Base-by-base conservation (phyloP, 2,113 vertebrate species). In the Neopipo cinnamomea region DNA sequence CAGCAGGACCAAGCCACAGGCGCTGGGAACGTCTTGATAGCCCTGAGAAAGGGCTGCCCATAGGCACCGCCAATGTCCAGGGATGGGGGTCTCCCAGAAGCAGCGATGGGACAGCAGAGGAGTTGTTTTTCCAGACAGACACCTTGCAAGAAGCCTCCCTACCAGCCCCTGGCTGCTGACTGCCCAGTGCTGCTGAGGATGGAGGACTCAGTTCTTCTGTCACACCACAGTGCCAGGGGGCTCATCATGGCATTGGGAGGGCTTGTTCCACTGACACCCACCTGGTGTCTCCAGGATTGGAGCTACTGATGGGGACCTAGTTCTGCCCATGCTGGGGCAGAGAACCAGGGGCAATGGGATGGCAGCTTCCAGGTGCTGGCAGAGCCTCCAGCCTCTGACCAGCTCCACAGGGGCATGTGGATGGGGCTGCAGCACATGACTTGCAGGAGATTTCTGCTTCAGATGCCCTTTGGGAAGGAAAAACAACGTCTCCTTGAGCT, bases 381-480 rank as follows among this genome's bases (percentile, higher is more conserved):
- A 74, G 2, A 73, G 55, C 70, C 27, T 49, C 61, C 59, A 28
- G 42, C 56, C 71, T 59, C 35, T 0, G 0, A 19, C 1, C 0
- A 0, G 31, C 59, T 58, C 21, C 0, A 5, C 28, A 7, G 52
- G 15, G 27, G 5, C 0, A 0, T 2, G 46, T 3, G 6, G 53
- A 72, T 3, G 23, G 50, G 49, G 75, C 71, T 56, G 65, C 50
- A 50, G 84, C 7, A 2, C 59, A 7, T 55, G 35, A 22, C 53
- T 56, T 4, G 1, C 49, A 24, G 68, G 41, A 67, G 53, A 41
- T 72, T 93, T 42, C 76, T 82, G 81, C 42, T 89, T n/a, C 78
- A 23, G 22, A 15, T 39, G 65, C 44, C 78, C 47, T 83, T 79
- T 27, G 86, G 73, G 66, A 88, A 90, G 70, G 63, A 39, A 77